Base-by-base conservation (phyloP, 92 coral and sea anemone species). In the Bergia sp. region DNA sequence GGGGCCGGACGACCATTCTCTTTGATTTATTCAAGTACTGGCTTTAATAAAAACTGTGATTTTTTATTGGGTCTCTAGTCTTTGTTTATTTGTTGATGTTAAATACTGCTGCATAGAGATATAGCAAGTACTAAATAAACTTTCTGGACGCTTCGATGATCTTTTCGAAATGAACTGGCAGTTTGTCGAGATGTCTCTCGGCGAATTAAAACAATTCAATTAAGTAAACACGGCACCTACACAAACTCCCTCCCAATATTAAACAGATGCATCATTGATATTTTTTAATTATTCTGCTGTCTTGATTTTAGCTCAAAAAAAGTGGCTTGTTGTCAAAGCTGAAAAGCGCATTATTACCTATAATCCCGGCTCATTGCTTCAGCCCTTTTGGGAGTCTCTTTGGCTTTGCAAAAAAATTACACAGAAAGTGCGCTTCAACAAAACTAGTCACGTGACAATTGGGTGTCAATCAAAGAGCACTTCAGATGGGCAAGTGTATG, bases 381-480 rank as follows among this genome's bases (percentile, higher is more conserved):
- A 72, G 78, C 58, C 67, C 41, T 44, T 43, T 49, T 2, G 76
- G 50, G 73, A 58, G 37, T 57, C n/a, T 61, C 53, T 20, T 79
- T 80, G 85, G 23, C 39, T 40, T 81, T 61, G 85, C 29, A 12
- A 29, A 16, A 42, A 41, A 21, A 8, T 3, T 36, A 5, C 82
- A 23, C 49, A 1, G 41, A 88, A 74, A 82, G 36, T 21, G 67
- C 58, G 50, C 82, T 82, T 89, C 88, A 88, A 89, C 92, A 76
- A 82, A 29, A 73, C 37, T 5, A 73, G 92, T 92, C 94, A 92
- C 94, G 92, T 92, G 94, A 81, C 11, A 11, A 36, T 0, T 67
- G 53, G 73, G 36, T 92, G 92, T 92, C 94, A 79, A 92, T 92
- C 94, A 92, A 40, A 29, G 13, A 20, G 66, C 87, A 84, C 87